Evolutionary conservation across 2,888 invertebrate genomes (phyloP).

Genomic region (Bursaphelenchus okinawaensis): DNA sequence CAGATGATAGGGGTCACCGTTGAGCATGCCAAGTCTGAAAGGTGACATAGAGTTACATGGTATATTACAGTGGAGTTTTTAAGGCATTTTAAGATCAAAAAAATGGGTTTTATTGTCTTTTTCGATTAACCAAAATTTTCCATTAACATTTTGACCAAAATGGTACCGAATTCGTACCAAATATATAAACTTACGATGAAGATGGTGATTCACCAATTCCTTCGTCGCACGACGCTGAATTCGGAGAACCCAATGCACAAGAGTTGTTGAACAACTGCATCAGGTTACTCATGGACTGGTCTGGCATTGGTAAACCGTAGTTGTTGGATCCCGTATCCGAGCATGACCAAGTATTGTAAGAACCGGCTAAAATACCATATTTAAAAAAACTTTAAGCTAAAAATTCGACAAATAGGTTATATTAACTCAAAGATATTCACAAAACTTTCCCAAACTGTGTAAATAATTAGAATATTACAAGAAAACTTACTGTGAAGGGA

Average conservation of each 20-base stretch:
- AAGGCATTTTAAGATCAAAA: no score
- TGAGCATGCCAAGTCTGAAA: background rate
- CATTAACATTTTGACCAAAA: no score
- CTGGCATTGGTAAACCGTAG: constrained; percentile 2
- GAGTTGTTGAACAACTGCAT: constrained; percentile 11
- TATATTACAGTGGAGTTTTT: no score
- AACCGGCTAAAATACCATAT: no score
- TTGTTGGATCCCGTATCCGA: background rate
- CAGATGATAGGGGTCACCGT: constrained; percentile 24
- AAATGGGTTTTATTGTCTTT: no score
- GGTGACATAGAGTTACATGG: no score
- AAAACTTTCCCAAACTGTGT: background rate
- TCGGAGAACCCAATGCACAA: constrained; percentile 24
- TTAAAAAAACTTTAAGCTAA: no score
- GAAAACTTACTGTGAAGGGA: background rate
- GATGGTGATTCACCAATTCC: constrained; percentile 43
- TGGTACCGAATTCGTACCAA: no score
- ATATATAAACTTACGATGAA: constrained; percentile 29
- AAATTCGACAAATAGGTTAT: no score
- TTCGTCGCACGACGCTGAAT: constrained; percentile 37
- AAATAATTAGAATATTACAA: background rate
- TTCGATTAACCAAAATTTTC: no score
- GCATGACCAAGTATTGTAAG: background rate
- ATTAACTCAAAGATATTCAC: no score
- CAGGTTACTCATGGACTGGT: background rate